Evolutionary conservation across 2,113 vertebrate species (phyloP).

Genomic region (Isurus oxyrinchus): DNA sequence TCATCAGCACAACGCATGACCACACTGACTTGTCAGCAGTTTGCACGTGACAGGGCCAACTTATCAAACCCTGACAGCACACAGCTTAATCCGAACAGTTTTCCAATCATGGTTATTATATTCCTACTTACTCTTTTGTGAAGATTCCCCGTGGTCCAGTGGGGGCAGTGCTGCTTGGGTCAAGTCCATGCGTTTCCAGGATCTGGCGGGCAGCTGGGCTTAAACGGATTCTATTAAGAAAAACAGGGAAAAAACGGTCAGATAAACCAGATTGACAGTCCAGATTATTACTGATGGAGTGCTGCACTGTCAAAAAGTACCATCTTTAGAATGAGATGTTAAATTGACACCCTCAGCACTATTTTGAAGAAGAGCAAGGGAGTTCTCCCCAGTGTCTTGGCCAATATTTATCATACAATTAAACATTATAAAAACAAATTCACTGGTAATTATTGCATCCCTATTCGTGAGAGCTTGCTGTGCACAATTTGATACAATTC

Average conservation of each 20-base stretch:
- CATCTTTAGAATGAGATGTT: not conserved
- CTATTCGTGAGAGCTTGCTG: not conserved
- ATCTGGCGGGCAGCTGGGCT: slow-evolving; percentile 91
- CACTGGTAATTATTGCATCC: not conserved
- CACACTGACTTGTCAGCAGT: not conserved
- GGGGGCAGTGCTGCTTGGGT: slow-evolving; percentile 64
- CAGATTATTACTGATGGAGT: too few relatives aligned
- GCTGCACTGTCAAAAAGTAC: not conserved
- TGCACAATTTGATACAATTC: not conserved
- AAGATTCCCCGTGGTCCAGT: slow-evolving; percentile 82
- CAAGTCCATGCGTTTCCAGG: slow-evolving; percentile 72
- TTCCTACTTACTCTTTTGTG: slow-evolving; percentile 83
- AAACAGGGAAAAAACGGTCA: not conserved
- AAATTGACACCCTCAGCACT: not conserved
- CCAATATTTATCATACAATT: not conserved
- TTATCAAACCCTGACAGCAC: not conserved
- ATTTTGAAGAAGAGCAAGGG: not conserved
- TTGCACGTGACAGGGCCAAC: not conserved
- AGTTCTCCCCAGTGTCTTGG: not conserved
- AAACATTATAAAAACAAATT: not conserved
- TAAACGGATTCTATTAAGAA: slow-evolving; percentile 70
- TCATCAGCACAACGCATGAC: not conserved
- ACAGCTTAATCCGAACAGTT: not conserved
- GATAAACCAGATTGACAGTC: not conserved
- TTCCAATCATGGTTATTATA: not conserved